Conservation (phyloP, 1,140 invertebrate genomes). For the Dryas iulia region DNA sequence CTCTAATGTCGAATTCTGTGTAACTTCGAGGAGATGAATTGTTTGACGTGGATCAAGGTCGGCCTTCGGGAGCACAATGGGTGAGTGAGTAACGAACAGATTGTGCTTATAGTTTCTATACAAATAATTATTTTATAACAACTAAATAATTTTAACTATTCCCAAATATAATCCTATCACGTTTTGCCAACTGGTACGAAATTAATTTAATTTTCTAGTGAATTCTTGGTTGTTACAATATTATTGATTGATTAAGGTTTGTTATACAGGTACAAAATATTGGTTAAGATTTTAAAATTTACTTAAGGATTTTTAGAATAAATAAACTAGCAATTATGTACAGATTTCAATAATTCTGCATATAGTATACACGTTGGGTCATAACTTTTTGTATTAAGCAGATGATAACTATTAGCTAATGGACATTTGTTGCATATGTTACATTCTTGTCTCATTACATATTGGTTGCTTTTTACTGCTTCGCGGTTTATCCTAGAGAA, state of each 20-base stretch:
- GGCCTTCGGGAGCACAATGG: not conserved
- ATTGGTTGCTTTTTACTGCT: too few relatives aligned
- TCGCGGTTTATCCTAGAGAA: too few relatives aligned
- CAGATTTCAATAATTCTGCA: too few relatives aligned
- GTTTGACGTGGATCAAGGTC: conserved; percentile 6
- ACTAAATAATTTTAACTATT: not conserved
- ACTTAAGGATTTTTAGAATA: too few relatives aligned
- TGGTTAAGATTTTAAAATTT: not conserved
- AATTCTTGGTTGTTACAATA: not conserved
- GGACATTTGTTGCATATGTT: too few relatives aligned
- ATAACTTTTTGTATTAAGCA: too few relatives aligned
- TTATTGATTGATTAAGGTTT: not conserved
- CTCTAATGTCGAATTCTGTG: not conserved
- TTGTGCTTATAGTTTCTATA: not conserved
- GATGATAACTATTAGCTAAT: too few relatives aligned
- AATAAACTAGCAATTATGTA: too few relatives aligned
- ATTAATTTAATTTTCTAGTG: not conserved
- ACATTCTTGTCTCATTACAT: too few relatives aligned
- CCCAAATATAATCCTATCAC: not conserved
- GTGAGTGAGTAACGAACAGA: not conserved
- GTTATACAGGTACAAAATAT: not conserved
- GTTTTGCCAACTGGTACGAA: not conserved
- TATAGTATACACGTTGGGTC: too few relatives aligned
- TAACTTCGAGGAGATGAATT: conserved; percentile 6
- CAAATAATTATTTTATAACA: not conserved